Evolutionary conservation across 2,888 invertebrate species (phyloP).

Genomic region (Sarcophaga caerulescens): DNA sequence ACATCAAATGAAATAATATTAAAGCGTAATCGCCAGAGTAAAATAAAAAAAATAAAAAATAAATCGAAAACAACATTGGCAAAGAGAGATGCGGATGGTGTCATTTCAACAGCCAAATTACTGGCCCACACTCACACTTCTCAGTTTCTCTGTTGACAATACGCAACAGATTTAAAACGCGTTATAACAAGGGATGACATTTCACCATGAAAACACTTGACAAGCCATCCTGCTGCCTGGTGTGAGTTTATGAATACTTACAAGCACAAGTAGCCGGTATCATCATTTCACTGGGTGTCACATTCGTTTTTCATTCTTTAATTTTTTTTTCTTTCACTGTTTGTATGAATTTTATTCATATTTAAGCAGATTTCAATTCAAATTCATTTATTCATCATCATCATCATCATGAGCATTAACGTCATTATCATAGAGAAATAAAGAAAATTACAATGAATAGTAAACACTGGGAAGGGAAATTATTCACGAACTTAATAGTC

Average conservation of each 20-base stretch:
- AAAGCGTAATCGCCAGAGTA: slow-evolving; percentile 3
- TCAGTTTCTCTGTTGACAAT: background rate
- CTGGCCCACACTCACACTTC: background rate
- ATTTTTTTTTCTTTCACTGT: background rate
- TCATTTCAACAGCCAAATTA: slow-evolving; percentile 40
- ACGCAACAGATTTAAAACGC: slow-evolving; percentile 10
- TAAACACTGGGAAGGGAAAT: no score
- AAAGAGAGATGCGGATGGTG: slow-evolving; percentile 43
- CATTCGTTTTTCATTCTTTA: background rate
- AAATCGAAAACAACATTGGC: background rate
- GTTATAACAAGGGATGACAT: slow-evolving; percentile 47
- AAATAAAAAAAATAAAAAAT: slow-evolving; percentile 1
- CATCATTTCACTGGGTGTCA: slow-evolving; percentile 16
- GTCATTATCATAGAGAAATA: no score
- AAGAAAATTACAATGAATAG: no score
- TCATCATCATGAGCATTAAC: background rate
- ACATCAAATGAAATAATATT: slow-evolving; percentile 57
- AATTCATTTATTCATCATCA: slow-evolving; percentile 51
- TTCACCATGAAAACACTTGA: slow-evolving; percentile 58
- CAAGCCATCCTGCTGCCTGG: background rate
- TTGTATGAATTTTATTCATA: slow-evolving; percentile 5
- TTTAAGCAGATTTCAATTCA: slow-evolving; percentile 54
- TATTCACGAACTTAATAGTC: no score
- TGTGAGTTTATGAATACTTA: background rate
- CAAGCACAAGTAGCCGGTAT: slow-evolving; percentile 9